Base-by-base conservation (phyloP, 2,113 vertebrate genomes). In the Pimephales promelas region DNA sequence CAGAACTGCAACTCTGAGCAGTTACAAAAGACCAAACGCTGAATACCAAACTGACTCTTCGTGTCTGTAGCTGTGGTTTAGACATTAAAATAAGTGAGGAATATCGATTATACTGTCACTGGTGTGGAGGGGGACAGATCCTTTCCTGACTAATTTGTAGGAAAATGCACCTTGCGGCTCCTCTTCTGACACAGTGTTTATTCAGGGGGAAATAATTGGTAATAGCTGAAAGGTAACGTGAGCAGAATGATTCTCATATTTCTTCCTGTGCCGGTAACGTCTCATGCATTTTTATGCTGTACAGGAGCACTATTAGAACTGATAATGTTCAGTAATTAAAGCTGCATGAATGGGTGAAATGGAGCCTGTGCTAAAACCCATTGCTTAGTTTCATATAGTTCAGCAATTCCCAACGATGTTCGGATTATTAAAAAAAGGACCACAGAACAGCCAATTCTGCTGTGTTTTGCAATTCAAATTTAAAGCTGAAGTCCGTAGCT, bases 141-240 rank as follows among this genome's bases (percentile, higher is more conserved):
- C 28, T 62, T 85, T 87, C 54, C 61, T 81, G 76, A 36, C 75
- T 83, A 59, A 22, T 68, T 79, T 77, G 52, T 70, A 76, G 84
- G 74, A 85, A 82, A 77, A 85, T 85, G 84, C 86, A 81, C 52
- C 81, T 73, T 81, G 81, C 76, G 79, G 82, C 76, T 81, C 74
- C 81, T 83, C 83, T 81, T 81, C 31, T 83, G 86, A 85, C 86
- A 83, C 75, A 22, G 52, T 71, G 86, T 87, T 87, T 85, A 85
- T 85, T 87, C 86, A 85, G 81, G 81, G 75, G 52, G 66, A 85
- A 87, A 87, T 87, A 85, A 87, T 81, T 87, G 83, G 72, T 87
- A 81, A 82, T 84, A 83, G 76, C 79, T 81, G 52, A 59, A 47
- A 74, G 81, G 56, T 31, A 28, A 75, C 71, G 71, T 87, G 86